Base-by-base conservation (phyloP, 2,888 invertebrate species). In the Archips crataeganus region DNA sequence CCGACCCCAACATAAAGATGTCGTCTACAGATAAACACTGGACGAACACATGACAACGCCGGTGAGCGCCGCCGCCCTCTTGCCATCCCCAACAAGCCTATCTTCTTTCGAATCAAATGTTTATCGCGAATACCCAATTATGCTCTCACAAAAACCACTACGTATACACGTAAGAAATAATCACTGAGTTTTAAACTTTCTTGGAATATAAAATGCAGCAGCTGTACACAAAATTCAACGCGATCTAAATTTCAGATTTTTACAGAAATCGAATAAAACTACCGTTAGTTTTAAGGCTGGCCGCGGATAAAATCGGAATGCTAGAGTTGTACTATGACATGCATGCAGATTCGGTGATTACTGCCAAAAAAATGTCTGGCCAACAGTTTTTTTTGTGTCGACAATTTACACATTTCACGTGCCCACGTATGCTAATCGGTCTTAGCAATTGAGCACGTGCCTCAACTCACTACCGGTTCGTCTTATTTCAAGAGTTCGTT, bases 1-100 rank as follows among this genome's bases (percentile, higher is more conserved):
- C 88, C 87, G 89, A 91, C 89, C 89, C 85, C 84, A 77, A 84
- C 81, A 88, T 88, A 86, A 87, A 92, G 91, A 93, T 93, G 91
- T 94, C 91, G 87, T 89, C 83, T 81, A 72, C 78, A 85, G 92
- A 94, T 93, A 91, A 74, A 88, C 87, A 85, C 81, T 86, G 84
- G 90, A 90, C 85, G 88, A 88, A 90, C 89, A 88, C 86, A 85
- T 88, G 90, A 90, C 90, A 88, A 87, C 85, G 79, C 85, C 86
- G 85, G 83, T 81, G 34, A 9, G 5, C 51, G 36, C 5, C 57
- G 57, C 47, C 64, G 63, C 57, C 68, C 68, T 57, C 82, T 78
- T 83, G 78, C 79, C 82, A 82, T 84, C 85, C 84, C 85, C 84
- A 81, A 83, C 84, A 80, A 79, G 79, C 84, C 85, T 82, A 84